These are phyloP conservation scores for Dichetophora obliterata DNA, from an alignment of 2,888 invertebrate genomes.

Conservation along the genomic window DNA sequence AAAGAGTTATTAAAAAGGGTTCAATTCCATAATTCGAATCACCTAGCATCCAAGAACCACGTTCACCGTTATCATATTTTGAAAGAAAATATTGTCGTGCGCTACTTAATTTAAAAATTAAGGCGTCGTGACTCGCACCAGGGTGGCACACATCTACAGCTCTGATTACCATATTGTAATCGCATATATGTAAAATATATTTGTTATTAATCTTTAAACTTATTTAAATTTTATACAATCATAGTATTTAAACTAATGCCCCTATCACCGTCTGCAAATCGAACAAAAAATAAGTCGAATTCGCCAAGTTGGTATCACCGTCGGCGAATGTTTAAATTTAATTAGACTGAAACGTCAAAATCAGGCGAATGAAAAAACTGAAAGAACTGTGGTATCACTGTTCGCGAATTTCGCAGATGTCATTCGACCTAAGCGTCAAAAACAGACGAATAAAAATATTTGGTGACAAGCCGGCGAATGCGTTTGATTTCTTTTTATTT, in stretches of 20 bases:
- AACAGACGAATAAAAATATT: too few species aligned
- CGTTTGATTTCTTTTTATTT: too few species aligned
- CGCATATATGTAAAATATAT: constrained; percentile 14
- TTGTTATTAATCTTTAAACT: not conserved
- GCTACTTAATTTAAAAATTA: constrained; percentile 31
- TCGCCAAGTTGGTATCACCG: too few species aligned
- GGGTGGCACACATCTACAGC: constrained; percentile 19
- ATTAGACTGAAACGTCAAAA: too few species aligned
- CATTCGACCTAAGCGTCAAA: too few species aligned
- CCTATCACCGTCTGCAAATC: too few species aligned
- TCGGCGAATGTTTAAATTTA: too few species aligned
- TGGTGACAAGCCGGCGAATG: too few species aligned
- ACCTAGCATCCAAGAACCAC: constrained; percentile 28
- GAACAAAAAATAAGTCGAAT: too few species aligned
- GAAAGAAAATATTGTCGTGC: not conserved
- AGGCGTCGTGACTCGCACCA: constrained; percentile 35
- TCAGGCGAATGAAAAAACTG: too few species aligned
- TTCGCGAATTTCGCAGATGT: too few species aligned
- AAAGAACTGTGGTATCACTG: too few species aligned
- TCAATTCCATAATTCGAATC: constrained; percentile 40
- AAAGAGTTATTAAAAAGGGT: constrained; percentile 37
- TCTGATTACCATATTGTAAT: constrained; percentile 35
- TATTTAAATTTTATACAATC: not conserved
- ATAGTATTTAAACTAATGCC: not conserved
- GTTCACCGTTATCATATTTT: constrained; percentile 30